These are phyloP conservation scores for Pseudochromis fuscus DNA, from an alignment of 2,797 vertebrate genomes.

Conservation along the genomic window DNA sequence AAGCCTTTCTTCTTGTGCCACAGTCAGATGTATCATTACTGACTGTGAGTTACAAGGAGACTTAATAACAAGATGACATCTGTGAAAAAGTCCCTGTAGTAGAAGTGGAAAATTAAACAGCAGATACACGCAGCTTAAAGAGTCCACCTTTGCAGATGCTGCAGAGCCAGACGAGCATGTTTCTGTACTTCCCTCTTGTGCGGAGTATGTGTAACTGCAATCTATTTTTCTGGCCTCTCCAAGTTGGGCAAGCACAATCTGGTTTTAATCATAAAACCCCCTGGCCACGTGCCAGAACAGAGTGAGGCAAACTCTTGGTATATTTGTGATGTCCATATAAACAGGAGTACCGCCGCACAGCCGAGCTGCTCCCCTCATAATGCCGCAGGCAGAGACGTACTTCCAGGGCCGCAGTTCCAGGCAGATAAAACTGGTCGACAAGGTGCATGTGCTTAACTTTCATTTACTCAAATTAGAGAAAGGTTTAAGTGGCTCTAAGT, in stretches of 20 bases:
- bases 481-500: conserved; percentile 18
- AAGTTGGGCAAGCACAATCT: conserved; percentile 82
- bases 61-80: conserved; percentile 50
- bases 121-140: conserved; percentile 25
- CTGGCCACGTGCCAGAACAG: conserved; percentile 74
- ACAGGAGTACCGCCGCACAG: conserved; percentile 58
- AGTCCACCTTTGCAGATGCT: conserved; percentile 55
- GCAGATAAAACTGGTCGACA: not conserved
- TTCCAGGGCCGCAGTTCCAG: conserved; percentile 33
- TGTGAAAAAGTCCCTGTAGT: conserved; percentile 49
- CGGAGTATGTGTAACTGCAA: conserved; percentile 80
- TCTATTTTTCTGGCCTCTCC: conserved; percentile 75
- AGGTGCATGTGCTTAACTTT: conserved; percentile 8
- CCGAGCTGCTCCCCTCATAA: conserved; percentile 24
- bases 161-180: conserved; percentile 39
- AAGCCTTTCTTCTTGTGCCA: conserved; percentile 49
- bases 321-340: conserved; percentile 79
- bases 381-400: conserved; percentile 28
- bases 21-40: conserved; percentile 52
- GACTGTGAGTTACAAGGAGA: conserved; percentile 42
- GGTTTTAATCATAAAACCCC: conserved; percentile 87
- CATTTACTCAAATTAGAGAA: conserved; percentile 9
- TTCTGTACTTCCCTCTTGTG: conserved; percentile 84
- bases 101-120: conserved; percentile 27
- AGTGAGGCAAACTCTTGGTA: conserved; percentile 78